A percentile compares a stretch with the other conserved stretches of the same genome.
Conservation (phyloP, 1,140 invertebrate genomes). For the Pseudachorutes palmiensis region DNA sequence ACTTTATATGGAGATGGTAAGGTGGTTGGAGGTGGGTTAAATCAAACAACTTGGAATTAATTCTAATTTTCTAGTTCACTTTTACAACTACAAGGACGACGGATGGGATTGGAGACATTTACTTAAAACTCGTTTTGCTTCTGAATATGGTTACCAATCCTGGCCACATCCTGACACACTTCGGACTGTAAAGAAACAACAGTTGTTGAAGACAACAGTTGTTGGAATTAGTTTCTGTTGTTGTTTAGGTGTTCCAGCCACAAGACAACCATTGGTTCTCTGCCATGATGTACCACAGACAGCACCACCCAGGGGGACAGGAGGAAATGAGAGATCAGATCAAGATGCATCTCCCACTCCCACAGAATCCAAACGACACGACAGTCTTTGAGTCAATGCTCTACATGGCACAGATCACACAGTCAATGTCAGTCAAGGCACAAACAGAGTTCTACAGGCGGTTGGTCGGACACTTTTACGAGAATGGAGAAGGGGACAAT, state of each 20-base stretch:
- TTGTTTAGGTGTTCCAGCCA: neutral
- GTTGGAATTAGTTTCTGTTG: slow-evolving; percentile 1
- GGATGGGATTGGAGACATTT: slow-evolving; percentile 69
- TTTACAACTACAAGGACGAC: slow-evolving; percentile 76
- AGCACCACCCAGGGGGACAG: slow-evolving; percentile 71
- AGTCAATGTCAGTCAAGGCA: slow-evolving; percentile 76
- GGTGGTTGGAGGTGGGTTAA: too few species aligned
- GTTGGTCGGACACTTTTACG: slow-evolving; percentile 48
- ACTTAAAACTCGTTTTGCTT: slow-evolving; percentile 76
- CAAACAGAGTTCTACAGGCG: slow-evolving; percentile 84
- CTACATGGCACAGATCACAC: slow-evolving; percentile 56
- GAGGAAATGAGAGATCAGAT: slow-evolving; percentile 53
- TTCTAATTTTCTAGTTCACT: slow-evolving; percentile 52
- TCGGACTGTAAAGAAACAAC: neutral
- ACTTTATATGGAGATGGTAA: slow-evolving; percentile 78
- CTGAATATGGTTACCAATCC: slow-evolving; percentile 93
- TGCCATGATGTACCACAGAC: slow-evolving; percentile 60
- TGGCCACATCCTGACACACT: slow-evolving; percentile 52
- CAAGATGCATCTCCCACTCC: slow-evolving; percentile 34
- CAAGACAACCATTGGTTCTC: slow-evolving; percentile 56
- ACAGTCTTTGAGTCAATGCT: slow-evolving; percentile 27
- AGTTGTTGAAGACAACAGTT: neutral
- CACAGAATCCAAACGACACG: slow-evolving; percentile 16
- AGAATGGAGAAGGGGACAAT: slow-evolving; percentile 61
- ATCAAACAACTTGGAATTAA: slow-evolving; percentile 1